Percentiles rank a stretch among this genome's conserved stretches.
Conservation (phyloP, 2,888 invertebrate species). For the Chloroclysta siterata region DNA sequence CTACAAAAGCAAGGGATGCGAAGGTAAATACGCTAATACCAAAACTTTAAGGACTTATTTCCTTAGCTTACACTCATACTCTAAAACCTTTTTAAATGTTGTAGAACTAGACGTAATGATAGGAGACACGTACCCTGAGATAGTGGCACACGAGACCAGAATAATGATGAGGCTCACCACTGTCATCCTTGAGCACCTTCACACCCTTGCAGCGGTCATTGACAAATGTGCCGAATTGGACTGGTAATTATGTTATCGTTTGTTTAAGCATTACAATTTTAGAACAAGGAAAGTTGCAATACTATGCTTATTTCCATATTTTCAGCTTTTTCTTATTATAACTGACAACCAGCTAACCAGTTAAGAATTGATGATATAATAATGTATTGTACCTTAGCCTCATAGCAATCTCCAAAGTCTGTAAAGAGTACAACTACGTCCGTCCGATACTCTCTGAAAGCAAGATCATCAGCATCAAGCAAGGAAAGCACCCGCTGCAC, state of each 20-base stretch:
- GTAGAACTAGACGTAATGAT: conserved; percentile 90
- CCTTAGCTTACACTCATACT: background rate
- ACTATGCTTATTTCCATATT: too few relatives aligned
- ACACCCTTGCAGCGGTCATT: conserved; percentile 83
- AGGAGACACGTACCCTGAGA: conserved; percentile 92
- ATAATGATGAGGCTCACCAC: conserved; percentile 89
- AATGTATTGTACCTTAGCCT: conserved; percentile 73
- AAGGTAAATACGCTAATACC: conserved; percentile 68
- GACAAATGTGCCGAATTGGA: conserved; percentile 84
- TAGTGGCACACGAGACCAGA: conserved; percentile 91
- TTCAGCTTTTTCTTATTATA: too few relatives aligned
- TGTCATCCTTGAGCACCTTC: conserved; percentile 85
- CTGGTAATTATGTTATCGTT: too few relatives aligned
- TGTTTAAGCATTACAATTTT: too few relatives aligned
- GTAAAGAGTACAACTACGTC: conserved; percentile 87
- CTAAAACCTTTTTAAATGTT: background rate
- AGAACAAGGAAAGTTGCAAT: too few relatives aligned
- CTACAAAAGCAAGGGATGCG: conserved; percentile 89
- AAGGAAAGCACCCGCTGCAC: conserved; percentile 91
- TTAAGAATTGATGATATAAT: too few relatives aligned
- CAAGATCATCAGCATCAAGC: conserved; percentile 85
- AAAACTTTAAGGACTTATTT: background rate
- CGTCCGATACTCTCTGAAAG: conserved; percentile 86
- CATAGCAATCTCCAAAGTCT: conserved; percentile 87
- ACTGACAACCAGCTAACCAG: too few relatives aligned